Conservation (phyloP, 2,888 invertebrate genomes). For the Oligia fasciuncula region DNA sequence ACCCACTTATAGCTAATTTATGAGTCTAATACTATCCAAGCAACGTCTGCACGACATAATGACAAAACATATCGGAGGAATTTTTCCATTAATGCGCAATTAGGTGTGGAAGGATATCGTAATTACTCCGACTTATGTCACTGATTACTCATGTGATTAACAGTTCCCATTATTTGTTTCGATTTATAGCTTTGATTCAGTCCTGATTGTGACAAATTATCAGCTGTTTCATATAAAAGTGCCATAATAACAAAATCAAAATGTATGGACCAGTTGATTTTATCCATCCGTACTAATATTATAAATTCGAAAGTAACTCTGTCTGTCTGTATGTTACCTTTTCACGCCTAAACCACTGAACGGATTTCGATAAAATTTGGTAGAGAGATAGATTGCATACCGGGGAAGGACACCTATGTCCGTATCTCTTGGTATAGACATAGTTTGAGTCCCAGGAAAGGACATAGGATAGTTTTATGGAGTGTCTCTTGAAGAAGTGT, state of each 20-base stretch:
- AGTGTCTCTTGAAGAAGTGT: no score
- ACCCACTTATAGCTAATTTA: conserved; percentile 62
- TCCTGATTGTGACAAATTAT: not conserved
- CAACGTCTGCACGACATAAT: conserved; percentile 24
- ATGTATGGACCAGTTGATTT: not conserved
- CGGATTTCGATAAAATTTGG: no score
- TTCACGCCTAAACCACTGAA: no score
- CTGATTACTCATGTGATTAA: conserved; percentile 32
- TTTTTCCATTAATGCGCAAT: conserved; percentile 57
- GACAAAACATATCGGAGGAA: conserved; percentile 28
- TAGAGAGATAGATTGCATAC: no score
- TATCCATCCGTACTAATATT: not conserved
- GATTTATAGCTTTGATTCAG: conserved; percentile 3
- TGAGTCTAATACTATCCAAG: conserved; percentile 35
- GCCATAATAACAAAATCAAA: no score
- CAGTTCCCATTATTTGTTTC: conserved; percentile 16
- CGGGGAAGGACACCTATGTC: no score
- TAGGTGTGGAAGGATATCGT: conserved; percentile 33
- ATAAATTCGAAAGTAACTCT: no score
- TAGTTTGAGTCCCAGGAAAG: no score
- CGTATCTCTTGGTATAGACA: no score
- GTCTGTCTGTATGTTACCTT: no score
- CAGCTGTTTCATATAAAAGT: not conserved
- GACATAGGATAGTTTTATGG: no score
- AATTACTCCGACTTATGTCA: conserved; percentile 24